Evolutionary conservation across 2,888 invertebrate genomes (phyloP).

Genomic region (Dolichopus griseipennis): DNA sequence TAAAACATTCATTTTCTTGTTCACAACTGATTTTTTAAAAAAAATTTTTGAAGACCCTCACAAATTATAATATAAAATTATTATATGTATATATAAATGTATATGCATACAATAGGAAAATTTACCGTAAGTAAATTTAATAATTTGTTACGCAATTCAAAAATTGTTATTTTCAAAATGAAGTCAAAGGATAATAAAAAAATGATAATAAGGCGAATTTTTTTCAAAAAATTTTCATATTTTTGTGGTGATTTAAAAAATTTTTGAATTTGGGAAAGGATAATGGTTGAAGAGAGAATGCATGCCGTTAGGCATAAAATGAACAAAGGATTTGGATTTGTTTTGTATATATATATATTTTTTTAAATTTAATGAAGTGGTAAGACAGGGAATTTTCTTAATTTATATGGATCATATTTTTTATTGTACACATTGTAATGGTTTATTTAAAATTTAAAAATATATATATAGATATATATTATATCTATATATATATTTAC

Average conservation of each 20-base stretch:
- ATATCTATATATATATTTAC: too few species aligned
- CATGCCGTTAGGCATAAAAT: slow-evolving; percentile 3
- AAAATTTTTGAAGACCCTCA: neutral
- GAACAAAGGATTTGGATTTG: neutral
- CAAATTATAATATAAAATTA: too few species aligned
- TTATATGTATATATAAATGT: neutral
- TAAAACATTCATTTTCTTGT: too few species aligned
- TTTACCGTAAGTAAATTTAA: neutral
- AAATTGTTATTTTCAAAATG: neutral
- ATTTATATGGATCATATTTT: neutral
- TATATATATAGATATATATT: too few species aligned
- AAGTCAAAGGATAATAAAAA: neutral
- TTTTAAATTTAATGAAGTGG: neutral
- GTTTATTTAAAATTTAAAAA: neutral
- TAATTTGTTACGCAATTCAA: neutral
- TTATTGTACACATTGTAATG: neutral
- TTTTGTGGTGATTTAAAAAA: neutral
- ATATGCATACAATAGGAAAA: neutral
- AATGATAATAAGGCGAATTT: neutral
- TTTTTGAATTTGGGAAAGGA: neutral
- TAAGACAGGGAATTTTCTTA: neutral
- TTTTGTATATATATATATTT: neutral
- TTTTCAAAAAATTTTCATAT: too few species aligned
- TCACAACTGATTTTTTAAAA: neutral
- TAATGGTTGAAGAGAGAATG: neutral